These are phyloP conservation scores for Vireo altiloquus DNA, from an alignment of 2,113 vertebrate genomes.

Conservation along the genomic window DNA sequence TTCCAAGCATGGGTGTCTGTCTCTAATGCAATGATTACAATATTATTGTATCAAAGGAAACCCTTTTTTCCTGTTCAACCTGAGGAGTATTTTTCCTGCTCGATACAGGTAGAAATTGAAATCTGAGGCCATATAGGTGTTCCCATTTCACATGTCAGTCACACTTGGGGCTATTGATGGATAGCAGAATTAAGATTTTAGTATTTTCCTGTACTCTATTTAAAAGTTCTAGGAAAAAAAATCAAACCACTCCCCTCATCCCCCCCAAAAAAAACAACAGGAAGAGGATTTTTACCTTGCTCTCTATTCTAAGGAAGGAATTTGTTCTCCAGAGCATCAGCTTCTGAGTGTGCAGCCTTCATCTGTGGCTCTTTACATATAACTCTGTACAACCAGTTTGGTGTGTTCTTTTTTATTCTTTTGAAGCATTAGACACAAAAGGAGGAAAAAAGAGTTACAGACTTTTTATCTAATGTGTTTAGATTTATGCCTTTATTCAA, in stretches of 20 bases:
- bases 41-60: not conserved
- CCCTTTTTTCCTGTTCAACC: not conserved
- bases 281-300: not conserved
- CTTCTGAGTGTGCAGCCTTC: not conserved
- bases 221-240: not conserved
- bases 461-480: not conserved
- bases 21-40: not conserved
- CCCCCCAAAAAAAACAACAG: not conserved
- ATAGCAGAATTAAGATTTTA: not conserved
- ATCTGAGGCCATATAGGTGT: not conserved
- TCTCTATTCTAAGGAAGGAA: not conserved
- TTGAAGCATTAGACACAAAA: not conserved
- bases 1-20: not conserved
- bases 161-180: not conserved
- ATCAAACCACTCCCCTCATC: fast-evolving
- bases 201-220: not conserved
- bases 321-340: not conserved
- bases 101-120: not conserved
- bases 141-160: not conserved
- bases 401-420: not conserved
- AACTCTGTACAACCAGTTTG: not conserved
- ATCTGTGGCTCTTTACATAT: not conserved
- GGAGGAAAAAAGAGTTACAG: not conserved
- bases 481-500: not conserved
- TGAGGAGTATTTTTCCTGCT: not conserved